These are phyloP conservation scores for Calcarius lapponicus DNA, from an alignment of 2,797 vertebrate species.

Conservation along the genomic window DNA sequence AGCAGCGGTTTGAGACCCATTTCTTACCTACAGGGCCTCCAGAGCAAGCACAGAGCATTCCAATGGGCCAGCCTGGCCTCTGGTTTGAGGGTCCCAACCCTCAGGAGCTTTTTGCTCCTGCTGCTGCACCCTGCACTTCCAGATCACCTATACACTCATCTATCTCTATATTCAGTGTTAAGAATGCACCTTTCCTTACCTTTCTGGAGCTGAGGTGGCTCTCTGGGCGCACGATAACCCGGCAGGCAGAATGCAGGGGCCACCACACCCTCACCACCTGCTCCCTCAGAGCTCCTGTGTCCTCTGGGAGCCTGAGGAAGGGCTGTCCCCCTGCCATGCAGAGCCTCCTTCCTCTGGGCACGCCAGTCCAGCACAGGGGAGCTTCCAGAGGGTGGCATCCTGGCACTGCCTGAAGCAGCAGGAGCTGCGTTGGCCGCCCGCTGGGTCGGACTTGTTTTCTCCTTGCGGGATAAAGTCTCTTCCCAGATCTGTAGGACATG, in stretches of 20 bases:
- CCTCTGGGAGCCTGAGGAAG: not conserved
- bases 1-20: not conserved
- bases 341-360: not conserved
- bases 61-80: not conserved
- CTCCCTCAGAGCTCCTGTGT: not conserved
- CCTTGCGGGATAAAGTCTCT: conserved; percentile 14
- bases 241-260: rapidly evolving
- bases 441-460: not conserved
- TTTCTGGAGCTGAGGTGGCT: not conserved
- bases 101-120: not conserved
- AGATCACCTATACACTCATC: rapidly evolving
- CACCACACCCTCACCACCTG: not conserved
- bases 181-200: not conserved
- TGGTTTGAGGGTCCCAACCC: not conserved
- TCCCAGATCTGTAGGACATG: conserved; percentile 67
- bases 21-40: not conserved
- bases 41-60: not conserved
- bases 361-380: not conserved
- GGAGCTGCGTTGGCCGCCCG: not conserved
- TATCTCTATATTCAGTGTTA: rapidly evolving
- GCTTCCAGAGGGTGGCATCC: not conserved
- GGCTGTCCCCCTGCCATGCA: rapidly evolving
- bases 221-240: rapidly evolving
- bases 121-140: not conserved
- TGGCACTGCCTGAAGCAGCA: not conserved